Conservation (phyloP, 2,797 vertebrate species). For the Chanos chanos region DNA sequence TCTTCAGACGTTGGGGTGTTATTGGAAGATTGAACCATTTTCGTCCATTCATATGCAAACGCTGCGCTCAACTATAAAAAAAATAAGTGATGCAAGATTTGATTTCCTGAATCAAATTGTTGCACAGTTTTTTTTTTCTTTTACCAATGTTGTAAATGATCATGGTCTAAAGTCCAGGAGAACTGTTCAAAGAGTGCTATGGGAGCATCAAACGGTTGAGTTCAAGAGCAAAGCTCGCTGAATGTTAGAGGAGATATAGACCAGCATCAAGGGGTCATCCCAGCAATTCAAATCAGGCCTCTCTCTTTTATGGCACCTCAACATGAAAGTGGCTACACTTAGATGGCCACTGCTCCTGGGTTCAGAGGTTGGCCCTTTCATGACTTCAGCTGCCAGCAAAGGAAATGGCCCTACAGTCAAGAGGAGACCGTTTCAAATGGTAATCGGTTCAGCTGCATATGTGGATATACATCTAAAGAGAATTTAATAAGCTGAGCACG, state of each 20-base stretch:
- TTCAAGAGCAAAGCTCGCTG: constrained; percentile 41
- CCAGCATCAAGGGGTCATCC: constrained; percentile 65
- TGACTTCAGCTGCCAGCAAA: constrained; percentile 45
- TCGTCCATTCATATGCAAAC: constrained; percentile 48
- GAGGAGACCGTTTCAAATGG: constrained; percentile 58
- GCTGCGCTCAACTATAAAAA: background rate
- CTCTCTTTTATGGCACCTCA: constrained; percentile 63
- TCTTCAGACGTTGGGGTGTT: constrained; percentile 42
- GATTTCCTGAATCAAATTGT: constrained; percentile 25
- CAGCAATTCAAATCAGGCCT: constrained; percentile 59
- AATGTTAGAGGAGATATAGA: constrained; percentile 52
- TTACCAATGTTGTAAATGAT: constrained; percentile 4
- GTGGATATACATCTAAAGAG: constrained; percentile 44
- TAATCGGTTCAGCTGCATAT: constrained; percentile 67
- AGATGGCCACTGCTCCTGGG: constrained; percentile 51
- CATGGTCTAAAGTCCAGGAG: constrained; percentile 4
- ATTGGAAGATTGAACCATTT: constrained; percentile 19
- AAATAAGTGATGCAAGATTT: constrained; percentile 27
- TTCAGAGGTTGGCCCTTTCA: constrained; percentile 58
- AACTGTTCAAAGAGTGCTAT: constrained; percentile 28
- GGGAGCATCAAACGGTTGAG: constrained; percentile 35
- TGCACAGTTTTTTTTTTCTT: constrained; percentile 14
- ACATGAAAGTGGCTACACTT: constrained; percentile 65
- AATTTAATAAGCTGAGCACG: constrained; percentile 36
- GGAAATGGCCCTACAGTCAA: constrained; percentile 56